These are phyloP conservation scores for Lates japonicus DNA, from an alignment of 2,797 vertebrate genomes.

Conservation along the genomic window DNA sequence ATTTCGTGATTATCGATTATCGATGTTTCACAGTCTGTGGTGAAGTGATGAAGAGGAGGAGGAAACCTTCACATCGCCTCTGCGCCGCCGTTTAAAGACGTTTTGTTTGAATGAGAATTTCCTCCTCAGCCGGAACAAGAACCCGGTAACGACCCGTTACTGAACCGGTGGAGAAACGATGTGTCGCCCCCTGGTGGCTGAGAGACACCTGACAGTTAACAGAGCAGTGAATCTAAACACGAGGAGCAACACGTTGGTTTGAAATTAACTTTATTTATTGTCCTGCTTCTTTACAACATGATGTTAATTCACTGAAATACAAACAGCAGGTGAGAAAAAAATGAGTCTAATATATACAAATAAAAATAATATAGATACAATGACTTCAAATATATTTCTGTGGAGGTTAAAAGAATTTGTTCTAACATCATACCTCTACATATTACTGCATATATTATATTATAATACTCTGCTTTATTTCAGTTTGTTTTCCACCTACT, in stretches of 20 bases:
- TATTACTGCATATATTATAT: not conserved
- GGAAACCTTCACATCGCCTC: not conserved
- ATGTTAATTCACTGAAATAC: too few relatives aligned
- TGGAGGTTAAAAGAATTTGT: too few relatives aligned
- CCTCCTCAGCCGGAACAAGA: constrained; percentile 12
- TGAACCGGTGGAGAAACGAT: not conserved
- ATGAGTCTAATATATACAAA: too few relatives aligned
- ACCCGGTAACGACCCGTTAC: not conserved
- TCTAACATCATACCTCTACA: too few relatives aligned
- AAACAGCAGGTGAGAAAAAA: too few relatives aligned
- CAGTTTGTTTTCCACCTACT: too few relatives aligned
- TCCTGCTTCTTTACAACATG: too few relatives aligned
- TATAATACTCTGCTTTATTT: not conserved
- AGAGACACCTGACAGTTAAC: not conserved
- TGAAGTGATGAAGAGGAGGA: not conserved
- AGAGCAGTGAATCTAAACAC: too few relatives aligned
- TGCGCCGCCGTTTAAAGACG: not conserved
- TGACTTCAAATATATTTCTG: too few relatives aligned
- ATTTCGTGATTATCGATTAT: too few relatives aligned
- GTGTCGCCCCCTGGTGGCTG: constrained; percentile 1
- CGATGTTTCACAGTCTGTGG: not conserved
- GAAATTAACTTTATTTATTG: too few relatives aligned
- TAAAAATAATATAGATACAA: too few relatives aligned
- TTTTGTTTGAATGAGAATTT: constrained; percentile 1
- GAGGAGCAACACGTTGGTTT: not conserved